Evolutionary conservation across 2,113 vertebrate species (phyloP).

Genomic region (Grus americana): DNA sequence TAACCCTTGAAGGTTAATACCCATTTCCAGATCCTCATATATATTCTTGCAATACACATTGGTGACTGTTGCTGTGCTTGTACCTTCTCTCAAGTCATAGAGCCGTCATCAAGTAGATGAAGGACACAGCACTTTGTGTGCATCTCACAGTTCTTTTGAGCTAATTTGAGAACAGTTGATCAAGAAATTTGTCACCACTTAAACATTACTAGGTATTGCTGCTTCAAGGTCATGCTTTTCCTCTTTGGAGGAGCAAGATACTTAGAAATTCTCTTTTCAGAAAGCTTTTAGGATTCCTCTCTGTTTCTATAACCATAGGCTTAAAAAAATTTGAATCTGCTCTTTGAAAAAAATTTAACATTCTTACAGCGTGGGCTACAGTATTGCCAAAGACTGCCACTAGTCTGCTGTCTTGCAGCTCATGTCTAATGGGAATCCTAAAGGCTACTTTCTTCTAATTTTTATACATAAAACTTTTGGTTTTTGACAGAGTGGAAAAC

Average conservation of each 20-base stretch:
- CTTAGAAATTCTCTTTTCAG: neutral
- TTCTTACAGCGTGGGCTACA: neutral
- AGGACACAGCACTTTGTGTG: neutral
- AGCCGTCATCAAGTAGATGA: neutral
- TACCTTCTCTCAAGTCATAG: neutral
- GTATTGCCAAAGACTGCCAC: neutral
- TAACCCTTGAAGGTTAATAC: neutral
- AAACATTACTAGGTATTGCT: neutral
- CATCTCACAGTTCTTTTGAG: neutral
- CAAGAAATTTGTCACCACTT: neutral
- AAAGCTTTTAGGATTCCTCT: neutral
- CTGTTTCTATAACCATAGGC: neutral
- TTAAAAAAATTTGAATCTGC: neutral
- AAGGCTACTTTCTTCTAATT: neutral
- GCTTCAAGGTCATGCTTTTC: neutral
- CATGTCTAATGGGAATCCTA: neutral
- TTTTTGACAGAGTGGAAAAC: slow-evolving; percentile 86
- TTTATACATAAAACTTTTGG: neutral
- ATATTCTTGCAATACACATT: neutral
- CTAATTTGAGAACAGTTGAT: neutral
- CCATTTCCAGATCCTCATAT: neutral
- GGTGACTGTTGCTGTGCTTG: neutral
- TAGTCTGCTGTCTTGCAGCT: neutral
- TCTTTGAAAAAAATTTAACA: neutral
- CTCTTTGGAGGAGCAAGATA: neutral